Evolutionary conservation across 2,888 invertebrate genomes (phyloP).

Genomic region (Callimorpha dominula): DNA sequence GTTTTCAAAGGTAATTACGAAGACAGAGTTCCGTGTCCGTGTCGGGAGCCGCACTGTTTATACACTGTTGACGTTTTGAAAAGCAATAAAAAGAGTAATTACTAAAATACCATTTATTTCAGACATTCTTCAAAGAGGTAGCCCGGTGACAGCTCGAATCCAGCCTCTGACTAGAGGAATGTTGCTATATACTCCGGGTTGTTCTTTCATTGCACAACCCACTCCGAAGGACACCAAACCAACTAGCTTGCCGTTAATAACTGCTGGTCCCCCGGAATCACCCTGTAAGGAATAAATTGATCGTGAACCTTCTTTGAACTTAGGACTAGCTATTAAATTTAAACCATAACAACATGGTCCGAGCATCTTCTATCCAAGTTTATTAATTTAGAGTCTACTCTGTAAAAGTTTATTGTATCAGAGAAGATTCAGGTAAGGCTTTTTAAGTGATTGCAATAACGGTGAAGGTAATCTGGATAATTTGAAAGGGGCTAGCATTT

Average conservation of each 20-base stretch:
- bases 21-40: too few species aligned
- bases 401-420: too few species aligned
- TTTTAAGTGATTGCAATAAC: too few species aligned
- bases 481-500: too few species aligned
- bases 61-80: too few species aligned
- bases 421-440: too few species aligned
- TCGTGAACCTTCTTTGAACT: background rate
- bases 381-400: too few species aligned
- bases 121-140: conserved; percentile 65
- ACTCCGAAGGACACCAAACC: conserved; percentile 87
- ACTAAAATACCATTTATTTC: conserved; percentile 8
- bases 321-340: background rate
- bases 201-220: conserved; percentile 81
- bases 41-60: too few species aligned
- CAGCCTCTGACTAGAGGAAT: conserved; percentile 73
- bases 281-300: conserved; percentile 65
- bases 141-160: conserved; percentile 72
- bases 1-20: too few species aligned
- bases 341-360: too few species aligned
- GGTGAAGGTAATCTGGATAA: too few species aligned
- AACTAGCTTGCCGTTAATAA: conserved; percentile 75
- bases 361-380: too few species aligned
- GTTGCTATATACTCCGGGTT: conserved; percentile 86
- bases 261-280: conserved; percentile 87
- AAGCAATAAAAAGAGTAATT: background rate